Evolutionary conservation across 2,888 invertebrate species (phyloP).

Genomic region (Acholoe squamosa): DNA sequence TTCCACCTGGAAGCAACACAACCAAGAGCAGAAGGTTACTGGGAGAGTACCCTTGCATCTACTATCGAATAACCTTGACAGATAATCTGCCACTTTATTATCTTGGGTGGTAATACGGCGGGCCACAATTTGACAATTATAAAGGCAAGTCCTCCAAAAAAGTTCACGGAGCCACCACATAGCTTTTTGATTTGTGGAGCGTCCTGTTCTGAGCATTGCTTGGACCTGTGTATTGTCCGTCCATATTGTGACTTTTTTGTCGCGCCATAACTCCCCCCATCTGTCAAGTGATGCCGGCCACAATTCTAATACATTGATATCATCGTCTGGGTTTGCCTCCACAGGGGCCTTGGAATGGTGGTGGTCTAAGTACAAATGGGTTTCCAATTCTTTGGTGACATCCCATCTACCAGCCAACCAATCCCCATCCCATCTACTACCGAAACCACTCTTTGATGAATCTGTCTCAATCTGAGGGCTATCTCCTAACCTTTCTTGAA

Average conservation of each 20-base stretch:
- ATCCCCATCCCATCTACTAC: background rate
- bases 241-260: background rate
- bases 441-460: background rate
- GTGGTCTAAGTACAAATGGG: background rate
- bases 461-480: background rate
- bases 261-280: background rate
- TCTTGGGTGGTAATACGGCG: background rate
- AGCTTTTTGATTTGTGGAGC: background rate
- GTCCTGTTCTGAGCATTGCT: background rate
- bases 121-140: background rate
- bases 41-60: background rate
- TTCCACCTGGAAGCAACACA: background rate
- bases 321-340: background rate
- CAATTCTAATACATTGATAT: background rate
- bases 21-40: background rate
- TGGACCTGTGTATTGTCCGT: background rate
- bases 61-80: background rate
- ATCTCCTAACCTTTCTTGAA: too few species aligned
- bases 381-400: too few species aligned
- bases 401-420: background rate
- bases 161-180: background rate
- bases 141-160: background rate
- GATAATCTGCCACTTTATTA: background rate
- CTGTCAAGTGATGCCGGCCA: background rate
- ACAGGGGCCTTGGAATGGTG: background rate